These are phyloP conservation scores for Pseudorectes ferrugineus DNA, from an alignment of 2,113 vertebrate species.

Conservation along the genomic window DNA sequence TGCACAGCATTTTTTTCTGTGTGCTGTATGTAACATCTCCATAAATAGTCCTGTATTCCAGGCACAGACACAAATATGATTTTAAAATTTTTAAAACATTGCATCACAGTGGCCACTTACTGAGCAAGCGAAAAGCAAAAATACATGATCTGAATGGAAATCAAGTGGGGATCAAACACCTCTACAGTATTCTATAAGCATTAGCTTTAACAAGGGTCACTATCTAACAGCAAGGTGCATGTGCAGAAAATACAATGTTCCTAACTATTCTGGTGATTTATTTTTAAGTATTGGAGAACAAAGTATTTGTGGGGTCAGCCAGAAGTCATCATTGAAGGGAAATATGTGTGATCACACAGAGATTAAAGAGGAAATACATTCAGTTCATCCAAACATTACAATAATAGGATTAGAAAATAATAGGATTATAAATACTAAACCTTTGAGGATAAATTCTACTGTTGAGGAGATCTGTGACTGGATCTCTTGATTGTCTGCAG, in stretches of 20 bases:
- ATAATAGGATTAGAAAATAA: constrained; percentile 91
- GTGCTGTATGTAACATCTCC: constrained; percentile 14
- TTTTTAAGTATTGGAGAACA: constrained; percentile 64
- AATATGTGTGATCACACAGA: constrained; percentile 71
- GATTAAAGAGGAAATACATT: constrained; percentile 88
- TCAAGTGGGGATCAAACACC: neutral
- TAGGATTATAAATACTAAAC: constrained; percentile 71
- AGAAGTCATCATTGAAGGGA: constrained; percentile 79
- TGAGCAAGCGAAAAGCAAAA: neutral
- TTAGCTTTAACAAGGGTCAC: neutral
- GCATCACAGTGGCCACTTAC: neutral
- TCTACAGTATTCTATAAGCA: neutral
- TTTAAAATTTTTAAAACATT: constrained; percentile 3
- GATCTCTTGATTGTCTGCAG: constrained; percentile 24
- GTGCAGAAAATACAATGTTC: constrained; percentile 10
- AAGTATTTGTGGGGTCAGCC: constrained; percentile 81
- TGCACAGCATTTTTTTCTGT: constrained; percentile 35
- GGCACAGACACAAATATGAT: constrained; percentile 18
- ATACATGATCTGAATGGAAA: neutral
- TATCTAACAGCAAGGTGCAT: neutral
- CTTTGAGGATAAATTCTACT: constrained; percentile 58
- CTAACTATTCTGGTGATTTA: neutral
- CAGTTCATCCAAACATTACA: constrained; percentile 84
- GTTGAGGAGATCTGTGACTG: constrained; percentile 9
- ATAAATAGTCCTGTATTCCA: neutral